These are phyloP conservation scores for Drosophila melanosoma DNA, from an alignment of 2,888 invertebrate species.

Conservation along the genomic window DNA sequence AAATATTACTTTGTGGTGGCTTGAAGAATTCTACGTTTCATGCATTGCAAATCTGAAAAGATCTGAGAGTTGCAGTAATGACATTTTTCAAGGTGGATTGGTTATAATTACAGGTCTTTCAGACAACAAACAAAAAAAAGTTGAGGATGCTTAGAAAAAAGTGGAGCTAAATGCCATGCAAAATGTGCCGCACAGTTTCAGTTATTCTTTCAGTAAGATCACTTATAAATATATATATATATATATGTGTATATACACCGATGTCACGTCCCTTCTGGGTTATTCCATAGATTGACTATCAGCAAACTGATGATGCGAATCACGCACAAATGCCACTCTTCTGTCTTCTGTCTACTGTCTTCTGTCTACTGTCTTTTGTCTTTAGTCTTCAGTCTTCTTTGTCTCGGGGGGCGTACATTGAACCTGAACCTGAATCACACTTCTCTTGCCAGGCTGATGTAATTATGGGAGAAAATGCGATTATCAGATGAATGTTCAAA, in stretches of 20 bases:
- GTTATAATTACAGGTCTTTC: background rate
- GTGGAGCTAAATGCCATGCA: slow-evolving; percentile 47
- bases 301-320: slow-evolving; percentile 37
- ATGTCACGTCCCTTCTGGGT: slow-evolving; percentile 53
- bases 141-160: slow-evolving; percentile 2
- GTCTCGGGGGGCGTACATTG: slow-evolving; percentile 38
- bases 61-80: background rate
- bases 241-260: background rate
- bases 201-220: slow-evolving; percentile 1
- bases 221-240: background rate
- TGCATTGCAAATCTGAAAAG: background rate
- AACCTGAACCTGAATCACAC: slow-evolving; percentile 28
- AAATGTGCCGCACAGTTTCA: slow-evolving; percentile 20
- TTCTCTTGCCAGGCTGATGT: slow-evolving; percentile 28
- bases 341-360: background rate
- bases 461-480: slow-evolving; percentile 26
- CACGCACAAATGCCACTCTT: slow-evolving; percentile 37
- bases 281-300: slow-evolving; percentile 46
- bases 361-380: background rate
- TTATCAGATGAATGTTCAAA: slow-evolving; percentile 5
- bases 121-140: background rate
- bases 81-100: background rate
- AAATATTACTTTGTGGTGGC: background rate
- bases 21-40: background rate
- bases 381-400: slow-evolving; percentile 10